phyloP scores from a whole-genome alignment of 2,888 invertebrate genomes.

The Drosophila mimica region DNA sequence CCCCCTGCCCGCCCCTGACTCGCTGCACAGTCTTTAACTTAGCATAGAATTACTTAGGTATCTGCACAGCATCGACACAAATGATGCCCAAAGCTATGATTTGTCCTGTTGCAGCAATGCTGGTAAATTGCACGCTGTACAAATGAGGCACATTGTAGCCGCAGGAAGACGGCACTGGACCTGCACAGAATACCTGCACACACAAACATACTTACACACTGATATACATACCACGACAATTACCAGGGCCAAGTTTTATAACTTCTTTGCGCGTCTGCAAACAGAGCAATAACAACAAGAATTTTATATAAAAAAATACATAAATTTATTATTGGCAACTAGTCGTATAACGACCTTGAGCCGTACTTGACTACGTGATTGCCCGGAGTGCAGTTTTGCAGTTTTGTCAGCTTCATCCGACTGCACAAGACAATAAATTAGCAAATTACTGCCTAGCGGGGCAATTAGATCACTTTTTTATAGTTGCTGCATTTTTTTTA shows the following conservation, averaged over 20 bases:
- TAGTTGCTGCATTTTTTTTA: slow-evolving; percentile 37
- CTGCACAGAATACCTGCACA: slow-evolving; percentile 17
- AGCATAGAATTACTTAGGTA: slow-evolving; percentile 37
- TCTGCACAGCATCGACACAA: slow-evolving; percentile 38
- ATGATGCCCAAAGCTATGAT: slow-evolving; percentile 66
- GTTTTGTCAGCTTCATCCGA: slow-evolving; percentile 42
- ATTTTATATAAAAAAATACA: slow-evolving; percentile 44
- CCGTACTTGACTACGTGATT: slow-evolving; percentile 34
- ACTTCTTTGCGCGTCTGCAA: slow-evolving; percentile 58
- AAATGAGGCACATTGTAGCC: slow-evolving; percentile 75
- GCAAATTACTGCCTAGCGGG: slow-evolving; percentile 55
- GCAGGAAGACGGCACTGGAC: slow-evolving; percentile 18
- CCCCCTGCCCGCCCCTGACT: not conserved
- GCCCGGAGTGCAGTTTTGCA: slow-evolving; percentile 12
- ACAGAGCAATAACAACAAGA: slow-evolving; percentile 42
- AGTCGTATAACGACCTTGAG: slow-evolving; percentile 64
- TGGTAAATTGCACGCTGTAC: slow-evolving; percentile 62
- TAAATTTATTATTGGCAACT: slow-evolving; percentile 73
- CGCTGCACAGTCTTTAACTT: slow-evolving; percentile 1
- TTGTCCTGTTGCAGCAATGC: slow-evolving; percentile 54
- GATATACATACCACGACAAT: slow-evolving; percentile 70
- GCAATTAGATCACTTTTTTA: slow-evolving; percentile 64
- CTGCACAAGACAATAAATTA: slow-evolving; percentile 72
- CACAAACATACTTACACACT: slow-evolving; percentile 21
- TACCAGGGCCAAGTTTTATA: slow-evolving; percentile 67